phyloP scores from a whole-genome alignment of 64 coral and sea anemone genomes.

The Stichodactyla mertensii region DNA sequence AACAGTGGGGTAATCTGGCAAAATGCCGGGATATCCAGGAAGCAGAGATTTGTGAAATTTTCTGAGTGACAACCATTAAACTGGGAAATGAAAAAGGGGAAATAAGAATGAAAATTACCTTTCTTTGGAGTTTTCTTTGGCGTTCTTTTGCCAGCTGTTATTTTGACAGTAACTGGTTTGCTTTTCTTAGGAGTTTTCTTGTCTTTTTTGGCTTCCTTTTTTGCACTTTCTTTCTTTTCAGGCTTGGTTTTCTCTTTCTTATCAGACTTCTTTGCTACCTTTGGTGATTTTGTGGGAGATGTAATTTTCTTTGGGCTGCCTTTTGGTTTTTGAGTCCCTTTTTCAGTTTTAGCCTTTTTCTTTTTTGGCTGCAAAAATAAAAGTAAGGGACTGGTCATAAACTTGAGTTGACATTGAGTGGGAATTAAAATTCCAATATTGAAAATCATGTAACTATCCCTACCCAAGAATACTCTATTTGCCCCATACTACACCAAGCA shows the following conservation, averaged over 20 bases:
- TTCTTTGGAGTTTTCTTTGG: constrained; percentile 88
- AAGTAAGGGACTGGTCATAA: background rate
- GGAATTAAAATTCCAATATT: background rate
- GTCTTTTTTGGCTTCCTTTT: constrained; percentile 21
- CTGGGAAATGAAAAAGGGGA: background rate
- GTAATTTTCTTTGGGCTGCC: constrained; percentile 43
- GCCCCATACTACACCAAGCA: too few relatives aligned
- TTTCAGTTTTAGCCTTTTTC: constrained; percentile 79
- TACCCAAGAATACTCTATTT: too few relatives aligned
- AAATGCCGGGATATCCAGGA: too few relatives aligned
- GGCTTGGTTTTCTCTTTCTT: constrained; percentile 40
- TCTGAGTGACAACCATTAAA: background rate
- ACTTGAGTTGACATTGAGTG: background rate
- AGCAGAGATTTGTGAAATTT: too few relatives aligned
- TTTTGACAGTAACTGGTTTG: constrained; percentile 76
- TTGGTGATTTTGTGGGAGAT: constrained; percentile 45
- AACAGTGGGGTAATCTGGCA: too few relatives aligned
- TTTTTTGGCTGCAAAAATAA: constrained; percentile 59
- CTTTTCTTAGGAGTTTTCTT: constrained; percentile 38
- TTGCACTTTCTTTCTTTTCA: constrained; percentile 32
- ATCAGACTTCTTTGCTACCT: constrained; percentile 38
- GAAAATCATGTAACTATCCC: too few relatives aligned
- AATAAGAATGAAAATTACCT: constrained; percentile 20
- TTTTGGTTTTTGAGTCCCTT: constrained; percentile 42
- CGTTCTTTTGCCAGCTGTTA: constrained; percentile 74